Evolutionary conservation across 2,113 vertebrate species (phyloP).

Genomic region (Prietella phreatophila): DNA sequence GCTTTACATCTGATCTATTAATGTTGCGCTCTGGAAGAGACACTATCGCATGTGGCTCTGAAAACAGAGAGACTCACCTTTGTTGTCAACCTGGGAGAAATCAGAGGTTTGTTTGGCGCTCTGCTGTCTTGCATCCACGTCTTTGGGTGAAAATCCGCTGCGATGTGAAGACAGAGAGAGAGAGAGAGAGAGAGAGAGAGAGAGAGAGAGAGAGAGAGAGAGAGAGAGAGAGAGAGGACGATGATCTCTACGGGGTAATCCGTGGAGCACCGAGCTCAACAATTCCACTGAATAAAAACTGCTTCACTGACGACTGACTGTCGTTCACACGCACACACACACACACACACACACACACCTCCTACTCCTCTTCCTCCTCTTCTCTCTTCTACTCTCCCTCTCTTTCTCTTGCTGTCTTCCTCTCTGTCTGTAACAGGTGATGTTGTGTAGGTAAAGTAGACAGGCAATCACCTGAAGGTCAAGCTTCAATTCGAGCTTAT

Average conservation of each 20-base stretch:
- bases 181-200: neutral
- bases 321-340: constrained; percentile 41
- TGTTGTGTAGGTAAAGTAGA: neutral
- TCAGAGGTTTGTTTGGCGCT: constrained; percentile 46
- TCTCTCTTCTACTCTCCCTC: constrained; percentile 50
- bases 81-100: constrained; percentile 54
- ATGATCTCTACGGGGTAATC: constrained; percentile 27
- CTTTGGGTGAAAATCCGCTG: constrained; percentile 23
- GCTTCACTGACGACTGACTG: constrained; percentile 63
- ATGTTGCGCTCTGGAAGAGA: neutral
- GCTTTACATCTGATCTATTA: neutral
- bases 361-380: constrained; percentile 42
- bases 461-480: neutral
- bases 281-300: constrained; percentile 71
- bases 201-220: constrained; percentile 34
- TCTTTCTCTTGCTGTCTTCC: neutral
- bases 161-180: constrained; percentile 18
- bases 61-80: constrained; percentile 62
- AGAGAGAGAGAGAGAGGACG: constrained; percentile 10
- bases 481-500: neutral
- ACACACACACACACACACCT: constrained; percentile 34
- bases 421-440: neutral
- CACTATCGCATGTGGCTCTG: neutral
- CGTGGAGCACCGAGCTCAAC: constrained; percentile 54
- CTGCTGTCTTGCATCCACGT: constrained; percentile 61